phyloP scores from a whole-genome alignment of 2,797 vertebrate genomes.

The Silurus aristotelis region DNA sequence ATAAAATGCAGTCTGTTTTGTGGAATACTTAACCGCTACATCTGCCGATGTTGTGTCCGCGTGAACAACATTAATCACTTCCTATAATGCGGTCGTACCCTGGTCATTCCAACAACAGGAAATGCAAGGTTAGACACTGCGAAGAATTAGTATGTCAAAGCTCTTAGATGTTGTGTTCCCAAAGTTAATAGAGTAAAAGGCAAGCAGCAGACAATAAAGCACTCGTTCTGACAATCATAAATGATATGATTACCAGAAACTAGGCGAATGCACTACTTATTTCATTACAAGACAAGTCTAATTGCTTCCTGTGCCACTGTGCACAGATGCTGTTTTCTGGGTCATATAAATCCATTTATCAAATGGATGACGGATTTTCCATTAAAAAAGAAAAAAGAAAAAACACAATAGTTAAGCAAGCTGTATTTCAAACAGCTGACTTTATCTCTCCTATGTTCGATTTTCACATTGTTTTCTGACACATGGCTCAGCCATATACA shows the following conservation, averaged over 20 bases:
- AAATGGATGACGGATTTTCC: neutral
- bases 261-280: slow-evolving; percentile 21
- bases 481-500: too few species aligned
- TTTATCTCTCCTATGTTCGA: too few species aligned
- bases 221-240: neutral
- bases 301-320: neutral
- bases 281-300: slow-evolving; percentile 13
- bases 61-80: neutral
- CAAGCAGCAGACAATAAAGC: neutral
- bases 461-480: too few species aligned
- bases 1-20: neutral
- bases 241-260: slow-evolving; percentile 7
- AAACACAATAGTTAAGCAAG: neutral
- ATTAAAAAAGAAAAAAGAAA: neutral
- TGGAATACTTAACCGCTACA: neutral
- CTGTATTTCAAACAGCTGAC: neutral
- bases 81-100: neutral
- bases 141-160: neutral
- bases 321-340: neutral
- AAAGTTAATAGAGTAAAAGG: neutral
- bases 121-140: neutral
- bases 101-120: neutral
- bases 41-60: too few species aligned
- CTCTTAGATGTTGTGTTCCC: neutral
- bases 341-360: neutral